Evolutionary conservation across 2,113 vertebrate genomes (phyloP).

Genomic region (Pachyramphus minor): DNA sequence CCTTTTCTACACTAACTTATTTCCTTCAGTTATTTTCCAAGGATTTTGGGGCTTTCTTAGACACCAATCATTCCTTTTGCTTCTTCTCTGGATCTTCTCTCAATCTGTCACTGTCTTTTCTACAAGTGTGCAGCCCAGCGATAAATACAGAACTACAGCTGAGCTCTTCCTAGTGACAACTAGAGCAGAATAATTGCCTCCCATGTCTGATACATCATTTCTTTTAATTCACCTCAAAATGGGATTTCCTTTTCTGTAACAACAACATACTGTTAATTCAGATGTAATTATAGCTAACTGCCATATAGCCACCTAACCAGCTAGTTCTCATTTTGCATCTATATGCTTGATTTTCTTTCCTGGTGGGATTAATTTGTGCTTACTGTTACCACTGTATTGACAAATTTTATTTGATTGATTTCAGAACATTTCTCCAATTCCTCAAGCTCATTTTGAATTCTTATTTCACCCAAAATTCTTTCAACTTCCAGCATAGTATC

Average conservation of each 20-base stretch:
- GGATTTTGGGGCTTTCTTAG: background rate
- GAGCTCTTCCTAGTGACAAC: constrained; percentile 34
- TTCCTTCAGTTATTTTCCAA: background rate
- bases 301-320: background rate
- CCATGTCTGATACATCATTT: background rate
- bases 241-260: background rate
- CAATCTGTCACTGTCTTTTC: background rate
- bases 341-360: background rate
- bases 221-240: constrained; percentile 31
- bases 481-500: background rate
- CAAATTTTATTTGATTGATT: background rate
- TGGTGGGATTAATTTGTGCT: background rate
- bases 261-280: background rate
- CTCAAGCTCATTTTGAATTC: background rate
- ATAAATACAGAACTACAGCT: constrained; percentile 9
- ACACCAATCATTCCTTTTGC: background rate
- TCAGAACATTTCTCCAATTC: background rate
- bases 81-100: background rate
- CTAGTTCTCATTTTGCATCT: background rate
- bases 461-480: background rate
- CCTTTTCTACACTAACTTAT: background rate
- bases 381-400: background rate
- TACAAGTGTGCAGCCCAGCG: background rate
- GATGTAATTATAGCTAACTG: background rate
- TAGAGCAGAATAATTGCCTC: constrained; percentile 55